Evolutionary conservation across 2,113 vertebrate genomes (phyloP), one percentile per base, ranked within the genome.

Genomic region (Asarcornis scutulata): DNA sequence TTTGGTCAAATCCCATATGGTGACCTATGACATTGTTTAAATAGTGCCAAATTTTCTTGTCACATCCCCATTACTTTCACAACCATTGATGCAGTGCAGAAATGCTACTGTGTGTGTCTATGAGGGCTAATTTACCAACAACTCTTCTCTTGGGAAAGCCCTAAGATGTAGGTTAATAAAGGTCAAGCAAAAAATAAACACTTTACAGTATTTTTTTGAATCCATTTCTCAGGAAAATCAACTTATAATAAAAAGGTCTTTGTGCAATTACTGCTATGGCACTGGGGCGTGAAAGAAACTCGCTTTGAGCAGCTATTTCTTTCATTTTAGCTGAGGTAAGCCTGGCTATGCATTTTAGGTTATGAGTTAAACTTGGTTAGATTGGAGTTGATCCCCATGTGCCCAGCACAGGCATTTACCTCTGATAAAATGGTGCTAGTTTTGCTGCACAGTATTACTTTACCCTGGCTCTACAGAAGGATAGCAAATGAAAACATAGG

Each of bases 81-180:
- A 92, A 94, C 66, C 94, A 91, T 48, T 98, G 98, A 98, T 94
- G 97, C 95, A 97, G 90, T 97, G 95, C 98, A 99, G 98, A 96
- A 96, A 95, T 73, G 98, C 98, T 98, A 98, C 98, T 94, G 95
- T 97, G 97, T 96, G 96, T 97, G 96, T 98, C 98, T 98, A 97
- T 83, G 90, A 98, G 98, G 98, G 98, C 98, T 98, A 98, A 99
- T 98, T 98, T 98, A 98, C 98, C 98, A 97, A 97, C 96, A 96
- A 97, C 97, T 97, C 98, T 98, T 98, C 99, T 98, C 98, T 86
- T 97, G 98, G 98, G 98, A 98, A 98, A 98, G 97, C 86, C 97
- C 97, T 97, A 98, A 98, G 98, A 98, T 98, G 98, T 98, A 98
- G 99, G 99, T 99, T 99, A 99, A 99, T 99, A 99, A 99, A 99